Evolutionary conservation across 2,888 invertebrate species (phyloP).

Genomic region (Ctena decussata): DNA sequence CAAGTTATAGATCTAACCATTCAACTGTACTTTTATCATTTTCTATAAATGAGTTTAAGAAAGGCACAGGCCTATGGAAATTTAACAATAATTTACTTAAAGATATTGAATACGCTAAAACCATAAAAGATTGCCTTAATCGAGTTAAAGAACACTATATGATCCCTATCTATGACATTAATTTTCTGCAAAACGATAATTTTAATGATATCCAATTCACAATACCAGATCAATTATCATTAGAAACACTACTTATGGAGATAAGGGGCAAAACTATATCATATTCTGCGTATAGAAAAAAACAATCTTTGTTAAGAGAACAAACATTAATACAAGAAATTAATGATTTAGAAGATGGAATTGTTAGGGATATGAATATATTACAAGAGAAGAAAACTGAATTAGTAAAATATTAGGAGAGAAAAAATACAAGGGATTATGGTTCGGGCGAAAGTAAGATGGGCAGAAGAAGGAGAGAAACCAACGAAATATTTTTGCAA

Average conservation of each 20-base stretch:
- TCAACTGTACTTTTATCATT: not conserved
- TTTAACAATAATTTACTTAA: too few species aligned
- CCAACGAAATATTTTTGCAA: constrained; percentile 9
- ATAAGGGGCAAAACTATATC: constrained; percentile 28
- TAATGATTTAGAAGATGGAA: not conserved
- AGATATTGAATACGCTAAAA: not conserved
- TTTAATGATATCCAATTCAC: not conserved
- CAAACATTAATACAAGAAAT: not conserved
- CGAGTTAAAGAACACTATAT: not conserved
- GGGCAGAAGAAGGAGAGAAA: constrained; percentile 24
- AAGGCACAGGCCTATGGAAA: constrained; percentile 5
- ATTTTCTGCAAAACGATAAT: not conserved
- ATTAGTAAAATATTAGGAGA: not conserved
- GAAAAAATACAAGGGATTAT: constrained; percentile 1
- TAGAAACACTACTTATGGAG: constrained; percentile 3
- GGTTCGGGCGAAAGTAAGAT: constrained; percentile 1
- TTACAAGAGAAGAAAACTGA: not conserved
- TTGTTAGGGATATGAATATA: not conserved
- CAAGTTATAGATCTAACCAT: too few species aligned
- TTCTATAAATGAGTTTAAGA: not conserved
- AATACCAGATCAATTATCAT: constrained; percentile 5
- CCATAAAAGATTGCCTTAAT: not conserved
- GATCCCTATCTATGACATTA: not conserved
- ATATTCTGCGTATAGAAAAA: constrained; percentile 5
- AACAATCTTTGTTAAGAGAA: too few species aligned